Percentiles rank a stretch among this genome's conserved stretches.
These are phyloP conservation scores for Tiliacea citrago DNA, from an alignment of 2,888 invertebrate genomes.

Conservation along the genomic window DNA sequence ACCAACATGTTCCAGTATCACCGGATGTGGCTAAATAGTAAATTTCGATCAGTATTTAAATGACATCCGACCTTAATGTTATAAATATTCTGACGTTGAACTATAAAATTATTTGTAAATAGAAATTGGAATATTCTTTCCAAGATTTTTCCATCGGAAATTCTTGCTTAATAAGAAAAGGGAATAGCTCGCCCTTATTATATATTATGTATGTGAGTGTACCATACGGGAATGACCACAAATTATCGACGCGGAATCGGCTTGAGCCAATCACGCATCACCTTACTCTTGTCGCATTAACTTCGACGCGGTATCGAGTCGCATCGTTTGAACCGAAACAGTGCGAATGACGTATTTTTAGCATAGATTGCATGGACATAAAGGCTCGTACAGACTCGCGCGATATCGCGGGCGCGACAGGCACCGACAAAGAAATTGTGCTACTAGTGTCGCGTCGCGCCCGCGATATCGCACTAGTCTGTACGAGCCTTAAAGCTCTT, in stretches of 20 bases:
- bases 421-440: no score
- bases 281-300: background rate
- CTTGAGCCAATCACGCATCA: background rate
- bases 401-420: no score
- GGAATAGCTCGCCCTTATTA: background rate
- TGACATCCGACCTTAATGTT: conserved; percentile 11
- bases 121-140: background rate
- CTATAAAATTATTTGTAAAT: background rate
- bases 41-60: background rate
- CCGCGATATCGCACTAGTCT: no score
- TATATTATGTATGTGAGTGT: background rate
- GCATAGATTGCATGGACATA: background rate
- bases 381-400: no score
- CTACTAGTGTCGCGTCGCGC: no score
- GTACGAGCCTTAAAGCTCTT: no score
- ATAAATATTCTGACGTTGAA: background rate
- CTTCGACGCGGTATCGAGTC: background rate
- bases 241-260: background rate
- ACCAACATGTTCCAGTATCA: background rate
- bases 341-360: background rate
- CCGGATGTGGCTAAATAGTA: conserved; percentile 26
- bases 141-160: background rate
- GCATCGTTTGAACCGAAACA: background rate
- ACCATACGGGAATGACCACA: background rate
- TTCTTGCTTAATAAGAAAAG: background rate